Evolutionary conservation across 2,888 invertebrate species (phyloP), one percentile per base, ranked within the genome.

Genomic region (Octonoba sinensis): DNA sequence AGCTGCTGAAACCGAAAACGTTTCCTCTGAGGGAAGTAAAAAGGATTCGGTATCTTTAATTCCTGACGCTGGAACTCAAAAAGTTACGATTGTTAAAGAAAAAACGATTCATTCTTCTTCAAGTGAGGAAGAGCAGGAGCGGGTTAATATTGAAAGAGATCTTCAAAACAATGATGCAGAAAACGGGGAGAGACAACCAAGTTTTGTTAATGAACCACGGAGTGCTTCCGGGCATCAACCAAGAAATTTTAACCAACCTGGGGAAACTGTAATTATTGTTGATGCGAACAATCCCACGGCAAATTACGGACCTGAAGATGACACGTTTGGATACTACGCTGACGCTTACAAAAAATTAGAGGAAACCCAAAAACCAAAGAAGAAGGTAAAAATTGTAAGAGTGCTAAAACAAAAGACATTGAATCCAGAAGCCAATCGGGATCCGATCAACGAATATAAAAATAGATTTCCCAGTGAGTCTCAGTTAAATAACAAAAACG

Each of bases 231-330:
- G 6, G n/a, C 64, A 59, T n/a, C 62, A 62, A 22, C 62, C 62
- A 62, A 62, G 62, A 62, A 62, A 44, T 18, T 62, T 62, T 62
- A 36, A 36, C 8, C 46, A n/a, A 18, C 46, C 62, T n/a, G 18
- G 46, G 12, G 57, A 54, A n/a, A 27, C 27, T 6, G 16, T 20
- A 18, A 18, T n/a, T 1, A 13, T 12, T 36, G 44, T 16, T 13
- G 1, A n/a, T 22, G 44, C 46, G 11, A 18, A 18, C 24, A 69
- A 76, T 44, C 73, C 73, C 12, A 67, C 57, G 0, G 62, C 56
- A 15, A 81, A 81, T 44, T 81, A 81, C 36, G 79, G 73, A 0
- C 62, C 73, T 15, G 79, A 73, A 49, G 69, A 73, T 62, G 79
- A 73, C 27, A 51, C 51, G 13, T 73, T 81, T 36, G 79, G 73